Evolutionary conservation across 2,888 invertebrate genomes (phyloP).

Genomic region (Erebia epiphron): DNA sequence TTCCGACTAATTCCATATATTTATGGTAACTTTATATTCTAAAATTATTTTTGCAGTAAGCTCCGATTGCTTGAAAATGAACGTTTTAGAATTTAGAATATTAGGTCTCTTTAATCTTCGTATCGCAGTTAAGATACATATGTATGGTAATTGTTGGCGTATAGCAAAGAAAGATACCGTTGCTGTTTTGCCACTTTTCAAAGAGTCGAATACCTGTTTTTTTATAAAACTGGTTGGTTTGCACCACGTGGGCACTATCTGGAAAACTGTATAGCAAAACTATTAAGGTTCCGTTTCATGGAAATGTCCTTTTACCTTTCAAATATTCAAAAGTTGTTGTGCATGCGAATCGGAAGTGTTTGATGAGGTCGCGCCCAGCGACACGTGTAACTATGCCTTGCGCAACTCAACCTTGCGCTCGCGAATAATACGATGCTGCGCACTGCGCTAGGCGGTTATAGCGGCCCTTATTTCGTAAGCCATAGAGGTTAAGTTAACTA

Average conservation of each 20-base stretch:
- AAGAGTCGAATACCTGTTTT: conserved; percentile 2
- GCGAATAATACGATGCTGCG: conserved; percentile 63
- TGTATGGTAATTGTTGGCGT: too few species aligned
- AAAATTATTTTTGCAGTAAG: too few species aligned
- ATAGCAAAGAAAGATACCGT: conserved; percentile 9
- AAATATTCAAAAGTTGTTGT: conserved; percentile 63
- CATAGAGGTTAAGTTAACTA: conserved; percentile 23
- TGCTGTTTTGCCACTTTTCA: conserved; percentile 13
- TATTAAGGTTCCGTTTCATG: conserved; percentile 58
- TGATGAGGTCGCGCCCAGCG: conserved; percentile 68
- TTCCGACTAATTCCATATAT: too few species aligned
- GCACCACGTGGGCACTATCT: conserved; percentile 43
- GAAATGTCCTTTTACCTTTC: conserved; percentile 64
- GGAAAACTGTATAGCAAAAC: conserved; percentile 29
- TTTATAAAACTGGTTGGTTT: conserved; percentile 16
- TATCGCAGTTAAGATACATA: too few species aligned
- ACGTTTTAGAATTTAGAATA: too few species aligned
- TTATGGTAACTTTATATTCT: too few species aligned
- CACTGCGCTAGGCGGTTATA: conserved; percentile 16
- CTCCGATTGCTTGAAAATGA: too few species aligned
- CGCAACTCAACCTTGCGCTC: conserved; percentile 76
- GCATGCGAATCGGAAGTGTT: conserved; percentile 80
- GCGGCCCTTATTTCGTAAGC: conserved; percentile 18
- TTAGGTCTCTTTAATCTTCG: too few species aligned
- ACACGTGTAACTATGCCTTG: conserved; percentile 70